Evolutionary conservation across 2,888 invertebrate species (phyloP), one percentile per base, ranked within the genome.

Genomic region (Clivina fossor): DNA sequence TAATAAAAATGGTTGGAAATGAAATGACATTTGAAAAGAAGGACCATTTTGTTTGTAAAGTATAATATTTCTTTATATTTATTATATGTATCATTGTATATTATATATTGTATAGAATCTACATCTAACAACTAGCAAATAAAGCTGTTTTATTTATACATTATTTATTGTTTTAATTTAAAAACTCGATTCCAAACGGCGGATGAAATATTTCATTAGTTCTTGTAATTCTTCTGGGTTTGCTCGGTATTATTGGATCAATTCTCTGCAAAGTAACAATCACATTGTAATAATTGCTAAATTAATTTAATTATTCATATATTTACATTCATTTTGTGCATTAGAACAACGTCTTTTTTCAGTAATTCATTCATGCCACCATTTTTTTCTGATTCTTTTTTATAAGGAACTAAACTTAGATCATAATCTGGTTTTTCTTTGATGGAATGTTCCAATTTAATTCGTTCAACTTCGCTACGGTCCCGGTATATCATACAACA

Each of bases 401-500:
- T 61, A 58, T 72, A 74, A 2, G 75, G 75, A 13, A 68, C 66
- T 37, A 75, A 61, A 58, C 70, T 71, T 50, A 74, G 60, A 58
- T 75, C 72, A 46, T 72, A 69, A 13, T 66, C 62, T 2, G 71
- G 69, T 54, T 64, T 62, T 4, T 66, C 63, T 58, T 67, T 65
- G 7, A 62, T 57, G 18, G 67, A 65, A 19, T 64, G 61, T 60
- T 79, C 77, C 0, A 70, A 71, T 19, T 77, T 75, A 54, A 82
- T 76, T 33, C 69, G 68, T 18, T 73, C 70, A 63, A 84, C 67
- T 56, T 73, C 72, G 35, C 75, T 73, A 0, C 71, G 71, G 64
- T 83, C 80, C 9, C 79, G 74, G 43, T 74, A 73, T 4, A 79
- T 76, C 69, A 83, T 80, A 65, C 85, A 86, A 60, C 80, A 82